A percentile compares a stretch with the other conserved stretches of the same genome.
phyloP scores from a whole-genome alignment of 2,888 invertebrate genomes.

The Caradrina kadenii region DNA sequence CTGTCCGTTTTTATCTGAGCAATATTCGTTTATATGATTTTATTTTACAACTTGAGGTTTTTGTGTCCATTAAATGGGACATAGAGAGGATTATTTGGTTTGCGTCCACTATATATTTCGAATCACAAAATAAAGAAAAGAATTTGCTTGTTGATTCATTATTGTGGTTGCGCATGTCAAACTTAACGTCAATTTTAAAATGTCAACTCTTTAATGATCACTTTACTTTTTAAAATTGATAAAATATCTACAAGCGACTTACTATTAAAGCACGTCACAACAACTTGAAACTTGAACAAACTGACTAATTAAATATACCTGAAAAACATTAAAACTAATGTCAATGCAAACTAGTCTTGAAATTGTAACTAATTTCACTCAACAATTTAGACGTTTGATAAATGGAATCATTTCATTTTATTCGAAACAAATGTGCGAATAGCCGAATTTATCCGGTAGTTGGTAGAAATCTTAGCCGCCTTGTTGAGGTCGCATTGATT shows the following conservation, averaged over 20 bases:
- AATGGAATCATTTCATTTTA: conserved; percentile 15
- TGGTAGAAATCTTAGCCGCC: conserved; percentile 65
- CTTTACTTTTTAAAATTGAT: conserved; percentile 3
- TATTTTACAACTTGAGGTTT: conserved; percentile 67
- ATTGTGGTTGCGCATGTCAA: not conserved
- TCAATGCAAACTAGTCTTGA: conserved; percentile 2
- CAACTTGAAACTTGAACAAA: conserved; percentile 14
- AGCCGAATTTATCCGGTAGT: conserved; percentile 54
- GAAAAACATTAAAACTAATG: conserved; percentile 19
- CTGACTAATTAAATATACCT: not conserved
- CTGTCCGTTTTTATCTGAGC: conserved; percentile 72
- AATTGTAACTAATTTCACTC: not conserved
- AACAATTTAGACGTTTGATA: conserved; percentile 7
- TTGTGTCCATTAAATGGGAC: conserved; percentile 53
- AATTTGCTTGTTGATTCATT: not conserved
- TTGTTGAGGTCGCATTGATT: conserved; percentile 60
- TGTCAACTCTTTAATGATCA: not conserved
- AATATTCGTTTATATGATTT: conserved; percentile 70
- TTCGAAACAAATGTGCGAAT: conserved; percentile 12
- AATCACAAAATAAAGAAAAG: not conserved
- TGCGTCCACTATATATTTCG: conserved; percentile 4
- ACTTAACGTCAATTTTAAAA: not conserved
- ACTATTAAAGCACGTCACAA: not conserved
- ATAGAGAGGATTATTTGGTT: conserved; percentile 39
- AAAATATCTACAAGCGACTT: not conserved